A percentile compares a stretch with the other conserved stretches of the same genome.
Conservation (phyloP, 2,797 vertebrate genomes). For the Chromis chromis region DNA sequence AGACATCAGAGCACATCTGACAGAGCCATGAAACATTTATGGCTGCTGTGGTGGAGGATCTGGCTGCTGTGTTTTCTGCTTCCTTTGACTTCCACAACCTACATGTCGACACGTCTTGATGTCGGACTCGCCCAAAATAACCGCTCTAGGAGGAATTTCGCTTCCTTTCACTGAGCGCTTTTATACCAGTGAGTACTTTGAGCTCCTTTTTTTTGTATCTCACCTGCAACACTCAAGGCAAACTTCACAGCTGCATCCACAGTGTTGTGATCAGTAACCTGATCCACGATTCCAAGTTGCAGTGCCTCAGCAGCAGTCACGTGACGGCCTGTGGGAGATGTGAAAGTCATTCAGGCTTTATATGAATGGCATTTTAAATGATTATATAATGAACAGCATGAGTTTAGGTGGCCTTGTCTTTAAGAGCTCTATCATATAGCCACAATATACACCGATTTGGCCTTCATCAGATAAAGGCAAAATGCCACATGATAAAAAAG, state of each 20-base stretch:
- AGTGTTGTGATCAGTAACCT: conserved; percentile 84
- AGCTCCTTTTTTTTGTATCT: conserved; percentile 52
- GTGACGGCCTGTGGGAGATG: conserved; percentile 84
- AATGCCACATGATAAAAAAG: not conserved
- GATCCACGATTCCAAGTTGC: conserved; percentile 90
- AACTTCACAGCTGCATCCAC: conserved; percentile 87
- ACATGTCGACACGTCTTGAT: conserved; percentile 53
- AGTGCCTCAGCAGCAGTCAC: conserved; percentile 89
- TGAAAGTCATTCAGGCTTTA: conserved; percentile 43
- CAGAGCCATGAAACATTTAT: conserved; percentile 84
- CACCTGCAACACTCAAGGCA: conserved; percentile 88
- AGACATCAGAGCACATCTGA: conserved; percentile 81
- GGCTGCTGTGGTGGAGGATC: conserved; percentile 62
- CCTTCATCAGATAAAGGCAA: conserved; percentile 16
- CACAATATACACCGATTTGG: not conserved
- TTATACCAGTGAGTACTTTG: conserved; percentile 23
- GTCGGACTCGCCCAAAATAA: conserved; percentile 62
- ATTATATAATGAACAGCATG: not conserved
- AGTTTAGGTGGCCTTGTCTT: not conserved
- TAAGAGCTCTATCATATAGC: no score
- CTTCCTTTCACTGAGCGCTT: conserved; percentile 26
- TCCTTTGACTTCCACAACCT: conserved; percentile 64
- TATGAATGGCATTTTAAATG: conserved; percentile 7
- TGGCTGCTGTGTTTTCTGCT: conserved; percentile 62
- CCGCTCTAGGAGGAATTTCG: conserved; percentile 39